phyloP scores from a whole-genome alignment of 2,797 vertebrate species.

The Arnoldichthys spilopterus region DNA sequence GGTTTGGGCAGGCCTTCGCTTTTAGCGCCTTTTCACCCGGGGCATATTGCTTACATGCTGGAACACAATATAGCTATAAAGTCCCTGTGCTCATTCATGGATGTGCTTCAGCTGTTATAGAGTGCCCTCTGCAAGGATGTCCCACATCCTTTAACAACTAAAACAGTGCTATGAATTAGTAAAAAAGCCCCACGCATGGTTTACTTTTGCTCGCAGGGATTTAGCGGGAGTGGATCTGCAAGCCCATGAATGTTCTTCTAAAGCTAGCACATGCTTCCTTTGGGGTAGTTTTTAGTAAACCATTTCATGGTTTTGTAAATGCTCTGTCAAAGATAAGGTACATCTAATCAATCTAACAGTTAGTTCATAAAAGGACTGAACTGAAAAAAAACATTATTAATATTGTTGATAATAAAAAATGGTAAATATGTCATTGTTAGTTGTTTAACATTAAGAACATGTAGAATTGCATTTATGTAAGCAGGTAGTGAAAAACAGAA shows the following conservation, averaged over 20 bases:
- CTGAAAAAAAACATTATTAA: too few species aligned
- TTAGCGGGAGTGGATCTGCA: background rate
- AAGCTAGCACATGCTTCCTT: background rate
- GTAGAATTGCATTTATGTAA: too few species aligned
- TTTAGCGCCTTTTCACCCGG: constrained; percentile 73
- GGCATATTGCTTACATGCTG: constrained; percentile 70
- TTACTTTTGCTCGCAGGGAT: constrained; percentile 12
- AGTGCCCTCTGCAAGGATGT: constrained; percentile 59
- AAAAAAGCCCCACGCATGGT: constrained; percentile 58
- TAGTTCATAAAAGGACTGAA: too few species aligned
- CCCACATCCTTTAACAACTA: constrained; percentile 57
- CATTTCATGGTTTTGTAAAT: too few species aligned
- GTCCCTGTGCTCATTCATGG: constrained; percentile 56
- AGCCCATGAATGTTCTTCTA: background rate
- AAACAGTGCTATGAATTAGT: constrained; percentile 68
- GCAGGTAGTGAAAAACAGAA: too few species aligned
- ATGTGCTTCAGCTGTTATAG: constrained; percentile 59
- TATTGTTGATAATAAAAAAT: too few species aligned
- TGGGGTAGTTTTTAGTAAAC: background rate
- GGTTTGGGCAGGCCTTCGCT: constrained; percentile 64
- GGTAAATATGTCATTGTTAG: too few species aligned
- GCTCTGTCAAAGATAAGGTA: too few species aligned
- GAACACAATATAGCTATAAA: constrained; percentile 58
- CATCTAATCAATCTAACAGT: too few species aligned
- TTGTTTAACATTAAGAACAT: too few species aligned